Percentiles rank a stretch among this genome's conserved stretches.
Evolutionary conservation across 1,140 invertebrate genomes (phyloP).

Genomic region (Orchestia grillus): DNA sequence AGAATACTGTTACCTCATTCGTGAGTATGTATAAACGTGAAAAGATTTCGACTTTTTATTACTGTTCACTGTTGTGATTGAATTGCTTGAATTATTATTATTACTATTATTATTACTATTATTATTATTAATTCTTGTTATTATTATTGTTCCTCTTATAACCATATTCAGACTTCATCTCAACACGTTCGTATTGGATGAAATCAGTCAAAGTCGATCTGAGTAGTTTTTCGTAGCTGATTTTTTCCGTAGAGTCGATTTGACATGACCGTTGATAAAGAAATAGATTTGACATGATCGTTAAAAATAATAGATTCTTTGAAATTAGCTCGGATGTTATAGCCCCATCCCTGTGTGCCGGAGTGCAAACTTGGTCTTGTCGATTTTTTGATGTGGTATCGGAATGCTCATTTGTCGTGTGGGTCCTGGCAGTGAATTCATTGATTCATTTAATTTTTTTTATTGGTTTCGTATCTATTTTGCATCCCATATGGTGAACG

Average conservation of each 20-base stretch:
- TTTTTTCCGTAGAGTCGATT: slow-evolving; percentile 21
- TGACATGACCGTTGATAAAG: background rate
- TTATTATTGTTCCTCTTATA: background rate
- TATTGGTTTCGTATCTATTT: background rate
- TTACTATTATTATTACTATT: background rate
- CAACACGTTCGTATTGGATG: slow-evolving; percentile 55
- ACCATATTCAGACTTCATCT: background rate
- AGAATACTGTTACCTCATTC: slow-evolving; percentile 50
- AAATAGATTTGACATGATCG: background rate
- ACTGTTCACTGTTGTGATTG: slow-evolving; percentile 47
- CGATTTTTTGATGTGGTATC: background rate
- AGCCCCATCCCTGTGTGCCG: background rate
- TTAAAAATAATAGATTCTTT: background rate
- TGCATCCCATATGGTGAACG: background rate
- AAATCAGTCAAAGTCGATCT: slow-evolving; percentile 29
- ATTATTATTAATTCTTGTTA: background rate
- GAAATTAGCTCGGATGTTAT: background rate
- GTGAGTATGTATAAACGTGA: slow-evolving; percentile 38
- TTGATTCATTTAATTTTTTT: background rate
- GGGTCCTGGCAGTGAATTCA: background rate
- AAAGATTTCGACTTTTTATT: slow-evolving; percentile 51
- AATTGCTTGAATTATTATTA: slow-evolving; percentile 54
- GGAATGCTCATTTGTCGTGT: background rate
- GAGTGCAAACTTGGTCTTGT: background rate
- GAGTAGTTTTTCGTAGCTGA: slow-evolving; percentile 12